Conservation (phyloP, 35 echinoderm and acorn worm species). For the Patiria miniata region DNA sequence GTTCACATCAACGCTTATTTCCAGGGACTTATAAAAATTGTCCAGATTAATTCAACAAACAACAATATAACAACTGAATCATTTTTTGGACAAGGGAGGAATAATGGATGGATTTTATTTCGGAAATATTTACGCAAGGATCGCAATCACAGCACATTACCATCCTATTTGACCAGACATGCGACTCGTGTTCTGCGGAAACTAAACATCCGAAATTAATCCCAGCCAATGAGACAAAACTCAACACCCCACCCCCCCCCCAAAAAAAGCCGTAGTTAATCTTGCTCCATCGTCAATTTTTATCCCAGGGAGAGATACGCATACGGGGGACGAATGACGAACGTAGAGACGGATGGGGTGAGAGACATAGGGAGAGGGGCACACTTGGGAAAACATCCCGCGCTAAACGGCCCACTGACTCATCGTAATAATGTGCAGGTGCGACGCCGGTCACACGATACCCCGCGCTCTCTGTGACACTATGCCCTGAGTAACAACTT, state of each 20-base stretch:
- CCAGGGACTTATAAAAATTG: too few species aligned
- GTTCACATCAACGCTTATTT: too few species aligned
- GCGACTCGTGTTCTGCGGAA: neutral
- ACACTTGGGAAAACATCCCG: constrained; percentile 27
- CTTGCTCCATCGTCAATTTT: constrained; percentile 7
- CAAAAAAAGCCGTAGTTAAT: neutral
- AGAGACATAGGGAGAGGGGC: neutral
- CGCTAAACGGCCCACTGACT: constrained; percentile 23
- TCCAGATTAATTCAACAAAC: too few species aligned
- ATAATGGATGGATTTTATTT: too few species aligned
- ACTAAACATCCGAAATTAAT: constrained; percentile 29
- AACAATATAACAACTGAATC: too few species aligned
- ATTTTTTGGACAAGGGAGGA: too few species aligned
- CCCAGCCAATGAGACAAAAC: neutral
- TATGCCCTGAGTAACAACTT: constrained; percentile 12
- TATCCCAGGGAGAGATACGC: constrained; percentile 2
- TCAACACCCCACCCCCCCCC: too few species aligned
- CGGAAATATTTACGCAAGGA: too few species aligned
- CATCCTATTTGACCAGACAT: neutral
- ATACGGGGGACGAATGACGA: neutral
- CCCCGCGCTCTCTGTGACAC: neutral
- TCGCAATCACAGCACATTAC: too few species aligned
- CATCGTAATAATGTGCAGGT: constrained; percentile 31
- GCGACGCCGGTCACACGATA: constrained; percentile 15
- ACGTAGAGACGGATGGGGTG: neutral